Base-by-base conservation (phyloP, 2,113 vertebrate genomes). In the Apus apus region DNA sequence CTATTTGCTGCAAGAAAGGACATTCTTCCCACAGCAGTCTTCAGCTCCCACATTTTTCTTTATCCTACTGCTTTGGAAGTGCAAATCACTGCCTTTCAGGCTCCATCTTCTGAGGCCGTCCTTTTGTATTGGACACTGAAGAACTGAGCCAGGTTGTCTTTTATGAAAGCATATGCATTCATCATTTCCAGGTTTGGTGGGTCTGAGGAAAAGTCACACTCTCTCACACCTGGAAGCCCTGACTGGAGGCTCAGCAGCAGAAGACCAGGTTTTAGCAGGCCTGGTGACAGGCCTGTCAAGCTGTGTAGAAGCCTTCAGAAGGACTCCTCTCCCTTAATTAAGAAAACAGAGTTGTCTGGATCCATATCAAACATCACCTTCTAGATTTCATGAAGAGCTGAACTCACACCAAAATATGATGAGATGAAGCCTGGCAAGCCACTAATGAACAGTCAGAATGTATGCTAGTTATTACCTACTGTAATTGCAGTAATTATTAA, bases 401-500 rank as follows among this genome's bases (percentile, higher is more conserved):
- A 86, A 81, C 30, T 75, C 6, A 1, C 19, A 77, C 18, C 66
- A 86, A 87, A 93, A 71, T 27, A 34, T 60, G 9, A 75, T 87
- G 66, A 91, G 45, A 94, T 53, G 61, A 94, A 92, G 84, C 22
- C 61, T 91, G 73, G 77, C 77, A 92, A 92, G 53, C 11, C 64
- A 78, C 43, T 61, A n/a, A 94, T 68, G 84, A 92, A 67, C 26
- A 92, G 48, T 75, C 57, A 91, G 67, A 93, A 85, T 76, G 13
- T 62, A 79, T 38, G 48, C 38, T 72, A 78, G 76, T 90, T 92
- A 78, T 85, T 94, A 58, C 61, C 45, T 72, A 89, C 51, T 50
- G 53, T 82, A 91, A 94, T 82, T 93, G 67, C 83, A 94, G 53
- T 53, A 84, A 93, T 96, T 89, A 89, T 93, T 95, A 95, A 94